These are phyloP conservation scores for Prostheceraeus crozeri DNA, from an alignment of 2,888 invertebrate species.

Conservation along the genomic window DNA sequence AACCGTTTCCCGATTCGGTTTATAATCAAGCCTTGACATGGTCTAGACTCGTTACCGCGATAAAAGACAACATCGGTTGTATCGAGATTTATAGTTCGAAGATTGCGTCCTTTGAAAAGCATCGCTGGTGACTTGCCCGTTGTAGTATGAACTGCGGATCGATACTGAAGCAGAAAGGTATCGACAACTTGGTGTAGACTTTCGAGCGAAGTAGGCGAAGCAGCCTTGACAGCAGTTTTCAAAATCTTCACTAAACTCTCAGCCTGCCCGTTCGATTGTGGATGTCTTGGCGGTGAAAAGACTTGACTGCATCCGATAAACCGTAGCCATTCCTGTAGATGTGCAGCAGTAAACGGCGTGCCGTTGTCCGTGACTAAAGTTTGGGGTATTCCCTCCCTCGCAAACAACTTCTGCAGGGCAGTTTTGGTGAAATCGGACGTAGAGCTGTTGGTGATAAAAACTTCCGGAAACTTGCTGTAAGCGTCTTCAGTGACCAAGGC, in stretches of 20 bases:
- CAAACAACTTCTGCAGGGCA: constrained; percentile 20
- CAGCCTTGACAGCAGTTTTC: constrained; percentile 6
- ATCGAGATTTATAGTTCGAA: no score
- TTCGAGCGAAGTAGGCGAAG: not conserved
- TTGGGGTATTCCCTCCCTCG: not conserved
- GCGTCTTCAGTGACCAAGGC: constrained; percentile 1
- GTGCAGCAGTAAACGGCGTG: constrained; percentile 10
- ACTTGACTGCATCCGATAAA: not conserved
- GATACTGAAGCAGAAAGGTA: constrained; percentile 1
- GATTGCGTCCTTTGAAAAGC: constrained; percentile 2
- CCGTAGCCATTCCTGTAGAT: constrained; percentile 7
- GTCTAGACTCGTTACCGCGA: no score
- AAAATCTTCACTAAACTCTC: constrained; percentile 1
- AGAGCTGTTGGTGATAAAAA: not conserved
- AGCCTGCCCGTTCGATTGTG: constrained; percentile 7
- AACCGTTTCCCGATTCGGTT: no score
- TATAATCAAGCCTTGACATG: no score
- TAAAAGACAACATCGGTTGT: no score
- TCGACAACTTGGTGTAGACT: not conserved
- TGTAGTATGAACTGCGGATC: constrained; percentile 17
- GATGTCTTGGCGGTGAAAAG: constrained; percentile 15
- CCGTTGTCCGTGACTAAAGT: not conserved
- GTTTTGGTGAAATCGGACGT: not conserved
- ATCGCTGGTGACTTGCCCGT: not conserved
- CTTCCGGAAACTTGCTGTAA: constrained; percentile 4